Conservation (phyloP, 2,888 invertebrate species). For the Cataglyphis cursor region DNA sequence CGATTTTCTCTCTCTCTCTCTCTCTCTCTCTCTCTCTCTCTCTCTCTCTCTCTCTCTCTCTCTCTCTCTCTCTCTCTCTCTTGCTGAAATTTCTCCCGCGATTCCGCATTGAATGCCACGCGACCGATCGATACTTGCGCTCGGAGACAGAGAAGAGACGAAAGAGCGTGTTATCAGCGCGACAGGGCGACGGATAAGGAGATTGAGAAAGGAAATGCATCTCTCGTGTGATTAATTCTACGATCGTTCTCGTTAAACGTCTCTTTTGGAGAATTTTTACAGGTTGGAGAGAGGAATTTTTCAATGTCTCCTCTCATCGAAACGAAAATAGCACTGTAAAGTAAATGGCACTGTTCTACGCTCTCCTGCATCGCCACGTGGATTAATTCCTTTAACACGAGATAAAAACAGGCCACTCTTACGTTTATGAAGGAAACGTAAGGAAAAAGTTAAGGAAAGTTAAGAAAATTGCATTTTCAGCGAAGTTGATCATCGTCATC, state of each 20-base stretch:
- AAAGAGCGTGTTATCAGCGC: constrained; percentile 5
- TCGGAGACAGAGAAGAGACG: constrained; percentile 20
- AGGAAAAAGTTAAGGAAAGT: constrained; percentile 20
- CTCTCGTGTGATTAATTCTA: constrained; percentile 49
- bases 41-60: not conserved
- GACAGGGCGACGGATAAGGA: not conserved
- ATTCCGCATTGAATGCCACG: constrained; percentile 36
- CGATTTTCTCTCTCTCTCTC: not conserved
- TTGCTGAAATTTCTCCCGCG: not conserved
- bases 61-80: constrained; percentile 6
- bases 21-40: constrained; percentile 12
- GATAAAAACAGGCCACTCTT: constrained; percentile 10
- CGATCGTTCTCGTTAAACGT: constrained; percentile 25
- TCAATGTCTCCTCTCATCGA: constrained; percentile 4
- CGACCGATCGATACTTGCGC: constrained; percentile 40
- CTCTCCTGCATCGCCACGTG: not conserved
- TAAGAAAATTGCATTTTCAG: constrained; percentile 52
- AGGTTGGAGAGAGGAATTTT: constrained; percentile 20
- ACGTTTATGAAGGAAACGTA: constrained; percentile 39
- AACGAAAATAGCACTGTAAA: not conserved
- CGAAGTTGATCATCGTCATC: not conserved
- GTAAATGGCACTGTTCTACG: constrained; percentile 20
- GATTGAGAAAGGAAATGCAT: constrained; percentile 7
- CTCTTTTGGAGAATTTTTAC: constrained; percentile 25
- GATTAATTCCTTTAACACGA: constrained; percentile 27